These are phyloP conservation scores for Torymus tubicola DNA, from an alignment of 2,888 invertebrate genomes.

Conservation along the genomic window DNA sequence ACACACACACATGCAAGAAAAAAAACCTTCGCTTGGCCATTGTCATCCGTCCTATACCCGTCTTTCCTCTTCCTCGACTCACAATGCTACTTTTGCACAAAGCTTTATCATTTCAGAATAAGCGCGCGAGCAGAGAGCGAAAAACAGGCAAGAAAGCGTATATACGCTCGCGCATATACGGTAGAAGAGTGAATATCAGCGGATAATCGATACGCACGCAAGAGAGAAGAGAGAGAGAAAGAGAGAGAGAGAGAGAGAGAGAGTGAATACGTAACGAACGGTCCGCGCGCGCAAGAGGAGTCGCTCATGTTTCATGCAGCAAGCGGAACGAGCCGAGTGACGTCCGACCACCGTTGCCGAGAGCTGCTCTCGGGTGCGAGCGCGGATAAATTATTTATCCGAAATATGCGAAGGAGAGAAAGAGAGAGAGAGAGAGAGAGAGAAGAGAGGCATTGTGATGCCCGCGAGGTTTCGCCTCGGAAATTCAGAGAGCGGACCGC, in stretches of 20 bases:
- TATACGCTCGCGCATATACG: no score
- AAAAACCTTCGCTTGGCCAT: no score
- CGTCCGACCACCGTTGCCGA: conserved; percentile 12
- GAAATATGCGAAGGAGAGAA: conserved; percentile 37
- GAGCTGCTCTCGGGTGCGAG: neutral
- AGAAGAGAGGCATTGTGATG: conserved; percentile 12
- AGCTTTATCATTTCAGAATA: conserved; percentile 29
- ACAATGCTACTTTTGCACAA: conserved; percentile 9
- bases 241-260: neutral
- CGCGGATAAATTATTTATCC: conserved; percentile 56
- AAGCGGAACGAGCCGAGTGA: conserved; percentile 34
- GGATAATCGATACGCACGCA: conserved; percentile 50
- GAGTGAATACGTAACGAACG: conserved; percentile 47
- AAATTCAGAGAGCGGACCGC: no score
- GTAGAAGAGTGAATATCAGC: conserved; percentile 31
- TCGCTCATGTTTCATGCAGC: conserved; percentile 57
- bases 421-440: neutral
- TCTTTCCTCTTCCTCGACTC: no score
- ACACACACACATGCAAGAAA: no score
- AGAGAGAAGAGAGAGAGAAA: conserved; percentile 19
- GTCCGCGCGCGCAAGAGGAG: neutral
- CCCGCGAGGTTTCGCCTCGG: neutral
- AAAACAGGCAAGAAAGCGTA: neutral
- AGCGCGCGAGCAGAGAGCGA: neutral
- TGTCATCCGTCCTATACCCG: neutral